Conservation (phyloP, 2,797 vertebrate species). For the Gallinago solitaria region DNA sequence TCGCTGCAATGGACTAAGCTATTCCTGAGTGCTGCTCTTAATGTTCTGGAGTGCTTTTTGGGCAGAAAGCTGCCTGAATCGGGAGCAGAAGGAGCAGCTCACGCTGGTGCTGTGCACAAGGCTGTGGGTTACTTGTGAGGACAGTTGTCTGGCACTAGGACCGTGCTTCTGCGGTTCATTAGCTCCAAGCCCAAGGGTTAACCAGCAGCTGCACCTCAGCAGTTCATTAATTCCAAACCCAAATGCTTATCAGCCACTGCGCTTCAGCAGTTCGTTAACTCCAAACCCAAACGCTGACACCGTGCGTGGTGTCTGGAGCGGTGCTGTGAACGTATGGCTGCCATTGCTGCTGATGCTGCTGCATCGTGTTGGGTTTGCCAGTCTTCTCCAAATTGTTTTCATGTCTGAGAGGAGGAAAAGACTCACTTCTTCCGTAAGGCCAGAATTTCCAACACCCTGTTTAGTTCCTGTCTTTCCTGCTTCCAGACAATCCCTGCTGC, state of each 20-base stretch:
- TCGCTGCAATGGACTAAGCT: not conserved
- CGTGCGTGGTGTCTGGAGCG: accelerated
- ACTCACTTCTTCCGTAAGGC: not conserved
- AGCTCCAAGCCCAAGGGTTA: no score
- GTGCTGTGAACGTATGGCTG: accelerated
- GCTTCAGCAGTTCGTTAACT: not conserved
- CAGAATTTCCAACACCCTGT: not conserved
- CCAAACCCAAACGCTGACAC: not conserved
- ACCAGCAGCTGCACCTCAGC: no score
- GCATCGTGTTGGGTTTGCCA: not conserved
- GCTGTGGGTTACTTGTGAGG: not conserved
- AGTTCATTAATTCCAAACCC: no score
- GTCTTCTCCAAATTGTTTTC: not conserved
- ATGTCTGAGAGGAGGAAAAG: not conserved
- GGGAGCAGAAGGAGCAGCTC: not conserved
- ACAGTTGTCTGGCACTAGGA: not conserved
- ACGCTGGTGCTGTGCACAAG: not conserved
- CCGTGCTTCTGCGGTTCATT: not conserved
- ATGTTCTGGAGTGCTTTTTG: not conserved
- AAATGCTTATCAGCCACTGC: no score
- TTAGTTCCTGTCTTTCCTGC: not conserved
- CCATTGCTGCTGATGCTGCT: not conserved
- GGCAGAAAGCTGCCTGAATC: not conserved
- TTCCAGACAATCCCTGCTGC: not conserved
- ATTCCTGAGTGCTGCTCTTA: not conserved